Conservation (phyloP, 2,888 invertebrate species). For the Drosophila tripunctata region DNA sequence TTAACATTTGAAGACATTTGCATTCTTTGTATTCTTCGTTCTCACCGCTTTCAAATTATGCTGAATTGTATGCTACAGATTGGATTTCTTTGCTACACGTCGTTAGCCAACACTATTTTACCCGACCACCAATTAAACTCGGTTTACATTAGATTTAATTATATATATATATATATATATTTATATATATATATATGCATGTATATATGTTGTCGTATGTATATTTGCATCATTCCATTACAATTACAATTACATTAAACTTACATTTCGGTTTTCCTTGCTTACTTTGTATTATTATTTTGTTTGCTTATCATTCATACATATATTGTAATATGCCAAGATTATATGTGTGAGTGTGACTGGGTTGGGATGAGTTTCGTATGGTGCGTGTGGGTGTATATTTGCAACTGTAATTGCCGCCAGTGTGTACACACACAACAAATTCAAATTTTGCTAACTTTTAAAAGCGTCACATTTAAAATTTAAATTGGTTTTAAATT, state of each 20-base stretch:
- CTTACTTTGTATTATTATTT: conserved; percentile 11
- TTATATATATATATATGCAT: conserved; percentile 30
- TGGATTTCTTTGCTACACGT: neutral
- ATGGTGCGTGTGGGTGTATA: conserved; percentile 10
- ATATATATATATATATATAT: conserved; percentile 39
- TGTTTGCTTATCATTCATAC: conserved; percentile 64
- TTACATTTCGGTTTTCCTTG: conserved; percentile 28
- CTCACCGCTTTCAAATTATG: too few relatives aligned
- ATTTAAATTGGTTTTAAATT: conserved; percentile 29
- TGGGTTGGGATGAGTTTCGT: conserved; percentile 3
- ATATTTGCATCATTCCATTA: conserved; percentile 63
- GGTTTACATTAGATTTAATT: conserved; percentile 39
- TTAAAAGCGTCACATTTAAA: conserved; percentile 36
- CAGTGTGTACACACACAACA: conserved; percentile 21
- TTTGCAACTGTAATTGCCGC: neutral
- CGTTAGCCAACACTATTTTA: neutral
- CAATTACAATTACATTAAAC: conserved; percentile 51
- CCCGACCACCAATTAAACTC: conserved; percentile 1
- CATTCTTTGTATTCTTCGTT: too few relatives aligned
- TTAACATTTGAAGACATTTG: too few relatives aligned
- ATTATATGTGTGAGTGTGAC: conserved; percentile 35
- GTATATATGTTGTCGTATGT: conserved; percentile 45
- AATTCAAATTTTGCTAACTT: conserved; percentile 41
- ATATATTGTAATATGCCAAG: conserved; percentile 70
- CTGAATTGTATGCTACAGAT: too few relatives aligned